Evolutionary conservation across 2,888 invertebrate species (phyloP), one percentile per base, ranked within the genome.

Genomic region (Palloptera scutellata): DNA sequence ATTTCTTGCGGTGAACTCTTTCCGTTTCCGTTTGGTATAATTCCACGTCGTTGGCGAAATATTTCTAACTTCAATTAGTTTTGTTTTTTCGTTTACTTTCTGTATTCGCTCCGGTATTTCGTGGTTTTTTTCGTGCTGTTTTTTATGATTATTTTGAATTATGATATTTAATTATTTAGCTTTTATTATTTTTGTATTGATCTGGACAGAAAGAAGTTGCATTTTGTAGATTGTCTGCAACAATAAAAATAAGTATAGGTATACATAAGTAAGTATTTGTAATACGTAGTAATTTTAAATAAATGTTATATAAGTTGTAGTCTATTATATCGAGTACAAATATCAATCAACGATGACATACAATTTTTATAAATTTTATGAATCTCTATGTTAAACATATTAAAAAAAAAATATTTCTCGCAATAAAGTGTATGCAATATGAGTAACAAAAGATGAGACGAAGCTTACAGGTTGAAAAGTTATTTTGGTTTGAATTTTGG

Each of bases 181-280:
- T 67, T 64, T 71, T 57, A 64, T 54, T 70, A 66, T 68, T 72
- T 68, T 65, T 68, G 65, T 72, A 67, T 61, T 66, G 52, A 53
- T 70, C 70, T 78, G 78, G 72, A 72, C 75, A 77, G 76, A 74
- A 70, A 66, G 65, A 67, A 64, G 64, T 74, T 72, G 71, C 80
- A 78, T 79, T 74, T 68, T 74, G 55, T 20, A 70, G 72, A 75
- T 78, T 77, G 77, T 76, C 79, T 81, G 76, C n/a, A 55, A 71
- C 17, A 68, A 58, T 51, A 48, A 54, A 52, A 30, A 12, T 51
- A 63, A 58, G 41, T 30, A 30, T 30, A 30, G 30, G 13, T 60
- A n/a, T 42, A 15, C n/a, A n/a, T n/a, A n/a, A n/a, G n/a, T n/a
- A n/a, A n/a, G n/a, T n/a, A n/a, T n/a, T n/a, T n/a, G n/a, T n/a